Base-by-base conservation (phyloP, 92 coral and sea anemone genomes). In the Isaurus tuberculatus region DNA sequence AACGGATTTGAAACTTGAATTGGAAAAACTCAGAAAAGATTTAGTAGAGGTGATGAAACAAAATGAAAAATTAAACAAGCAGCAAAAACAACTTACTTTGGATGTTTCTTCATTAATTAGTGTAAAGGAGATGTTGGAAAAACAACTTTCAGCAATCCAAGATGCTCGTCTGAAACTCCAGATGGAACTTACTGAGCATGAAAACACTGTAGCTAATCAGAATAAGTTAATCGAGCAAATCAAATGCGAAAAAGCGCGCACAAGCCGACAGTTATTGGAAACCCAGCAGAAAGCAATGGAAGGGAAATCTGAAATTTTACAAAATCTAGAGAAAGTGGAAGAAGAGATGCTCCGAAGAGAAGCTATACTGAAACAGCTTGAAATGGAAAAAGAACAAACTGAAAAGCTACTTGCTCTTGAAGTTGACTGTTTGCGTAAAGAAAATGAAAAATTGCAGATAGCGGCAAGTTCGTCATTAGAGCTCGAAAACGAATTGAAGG, bases 131-230 rank as follows among this genome's bases (percentile, higher is more conserved):
- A 85, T 91, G 93, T 89, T 90, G 0, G 91, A 92, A 80, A 89
- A 89, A 77, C 98, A 94, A 77, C 70, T 91, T 58, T 86, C 84
- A 8, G 78, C 79, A 3, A 86, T 93, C 5, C 90, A 90, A 68
- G 98, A 94, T 26, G 88, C 93, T n/a, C 91, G 91, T 30, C 85
- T 85, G n/a, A 91, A 89, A 70, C 85, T 94, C 16, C 95, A 94
- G 57, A 64, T 94, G 61, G 93, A 91, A 85, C 44, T 90, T 10
- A 84, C 87, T 23, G 95, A 94, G 19, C 84, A 82, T 15, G 90
- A 91, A 55, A 80, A 91, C 8, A 78, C 89, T 11, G 26, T 91
- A 13, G 85, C 94, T 3, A 46, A 60, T 15, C 94, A 94, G 72
- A 89, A 79, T 23, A 90, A 70, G 17, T 34, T 84, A 17, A 91